Base-by-base conservation (phyloP, 2,888 invertebrate genomes). In the Leucania comma region DNA sequence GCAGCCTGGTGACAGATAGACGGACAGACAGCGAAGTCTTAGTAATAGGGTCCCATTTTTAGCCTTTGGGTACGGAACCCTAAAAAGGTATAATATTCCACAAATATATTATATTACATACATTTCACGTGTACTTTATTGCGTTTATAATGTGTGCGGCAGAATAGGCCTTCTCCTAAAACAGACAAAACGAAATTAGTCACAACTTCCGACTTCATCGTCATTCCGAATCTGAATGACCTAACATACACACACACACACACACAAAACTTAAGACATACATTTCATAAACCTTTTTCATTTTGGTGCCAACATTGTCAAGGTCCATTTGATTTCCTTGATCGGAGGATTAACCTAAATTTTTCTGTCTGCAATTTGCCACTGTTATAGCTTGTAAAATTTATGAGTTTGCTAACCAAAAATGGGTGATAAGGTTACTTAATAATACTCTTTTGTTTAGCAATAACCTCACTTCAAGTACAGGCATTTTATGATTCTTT, bases 291-390 rank as follows among this genome's bases (percentile, higher is more conserved):
- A 58, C 20, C 42, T 56, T 54, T 42, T 57, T 64, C 51, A 78
- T 63, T 78, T 78, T 66, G 59, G 51, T 70, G 56, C 46, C 67
- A 76, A 75, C 22, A 74, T 60, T 78, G 51, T 62, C 85, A 86
- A 83, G 85, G 83, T 83, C 60, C 58, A 29, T 78, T 72, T 69
- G 24, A 81, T 81, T 82, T 75, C 85, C 82, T 86, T 86, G 83
- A 54, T 85, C 42, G 6, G 35, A 70, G 68, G 78, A 85, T 82
- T 82, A 80, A 81, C 84, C 78, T 78, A 66, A 80, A 71, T 79
- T 38, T 51, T 72, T 54, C 54, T 59, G 53, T 73, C 50, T 51
- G 24, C 50, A 53, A 69, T 78, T 69, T 61, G 75, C 63, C 53
- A 63, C 57, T 71, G 63, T 50, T 69, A 76, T 60, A 53, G 65